Conservation (phyloP, 1,140 invertebrate genomes). For the Bombus superbus region DNA sequence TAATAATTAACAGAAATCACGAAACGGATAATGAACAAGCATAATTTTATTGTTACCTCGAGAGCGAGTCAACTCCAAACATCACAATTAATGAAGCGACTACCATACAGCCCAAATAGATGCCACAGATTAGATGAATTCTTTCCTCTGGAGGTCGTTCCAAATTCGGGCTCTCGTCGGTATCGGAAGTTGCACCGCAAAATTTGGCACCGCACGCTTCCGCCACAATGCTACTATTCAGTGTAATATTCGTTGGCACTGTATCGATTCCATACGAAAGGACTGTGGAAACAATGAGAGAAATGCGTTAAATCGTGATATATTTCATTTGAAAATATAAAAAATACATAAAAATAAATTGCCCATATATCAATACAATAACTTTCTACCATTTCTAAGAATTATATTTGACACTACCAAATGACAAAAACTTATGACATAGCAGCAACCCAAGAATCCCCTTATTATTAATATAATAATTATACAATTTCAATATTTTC, state of each 20-base stretch:
- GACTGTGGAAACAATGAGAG: constrained; percentile 61
- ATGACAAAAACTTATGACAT: too few relatives aligned
- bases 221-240: constrained; percentile 74
- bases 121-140: constrained; percentile 90
- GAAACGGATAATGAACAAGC: neutral
- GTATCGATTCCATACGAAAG: constrained; percentile 77
- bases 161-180: constrained; percentile 86
- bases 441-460: too few relatives aligned
- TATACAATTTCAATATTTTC: too few relatives aligned
- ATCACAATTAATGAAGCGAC: constrained; percentile 89
- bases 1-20: too few relatives aligned
- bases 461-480: too few relatives aligned
- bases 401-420: too few relatives aligned
- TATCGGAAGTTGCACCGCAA: constrained; percentile 84
- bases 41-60: constrained; percentile 83
- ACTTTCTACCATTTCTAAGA: too few relatives aligned
- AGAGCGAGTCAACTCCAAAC: constrained; percentile 91
- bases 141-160: constrained; percentile 87
- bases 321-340: too few relatives aligned
- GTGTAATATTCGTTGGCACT: constrained; percentile 49
- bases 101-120: constrained; percentile 92
- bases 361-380: too few relatives aligned
- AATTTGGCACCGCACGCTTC: constrained; percentile 90
- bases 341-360: too few relatives aligned
- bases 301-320: neutral